A percentile compares a stretch with the other conserved stretches of the same genome.
Evolutionary conservation across 2,113 vertebrate genomes (phyloP).

Genomic region (Scalopus aquaticus): DNA sequence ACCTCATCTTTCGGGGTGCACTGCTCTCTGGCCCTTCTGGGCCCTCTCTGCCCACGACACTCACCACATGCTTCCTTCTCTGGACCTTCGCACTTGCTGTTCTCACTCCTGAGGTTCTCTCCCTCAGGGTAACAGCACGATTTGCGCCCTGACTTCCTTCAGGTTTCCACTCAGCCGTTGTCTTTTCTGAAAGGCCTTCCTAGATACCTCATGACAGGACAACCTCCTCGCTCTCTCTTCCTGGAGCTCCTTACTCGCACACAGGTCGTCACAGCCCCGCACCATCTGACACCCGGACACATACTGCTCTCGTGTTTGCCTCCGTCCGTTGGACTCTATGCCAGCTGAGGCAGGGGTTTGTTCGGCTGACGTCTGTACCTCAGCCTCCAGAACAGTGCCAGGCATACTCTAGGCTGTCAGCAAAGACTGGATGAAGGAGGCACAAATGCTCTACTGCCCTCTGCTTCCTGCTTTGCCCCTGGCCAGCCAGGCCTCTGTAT

Average conservation of each 20-base stretch:
- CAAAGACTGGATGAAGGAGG: background rate
- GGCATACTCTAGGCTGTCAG: background rate
- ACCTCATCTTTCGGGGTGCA: background rate
- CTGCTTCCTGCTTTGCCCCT: background rate
- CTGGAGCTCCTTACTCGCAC: background rate
- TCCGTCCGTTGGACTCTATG: background rate
- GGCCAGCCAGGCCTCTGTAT: background rate
- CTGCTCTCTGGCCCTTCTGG: no score
- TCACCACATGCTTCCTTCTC: background rate
- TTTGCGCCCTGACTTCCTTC: background rate
- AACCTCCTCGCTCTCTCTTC: background rate
- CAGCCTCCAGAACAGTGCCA: background rate
- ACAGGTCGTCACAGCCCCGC: background rate
- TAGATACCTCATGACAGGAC: background rate
- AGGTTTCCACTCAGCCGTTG: background rate
- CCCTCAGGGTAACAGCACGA: background rate
- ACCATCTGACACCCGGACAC: background rate
- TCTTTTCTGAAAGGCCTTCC: background rate
- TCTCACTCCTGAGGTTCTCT: background rate
- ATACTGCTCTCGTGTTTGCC: background rate
- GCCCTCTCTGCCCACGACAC: background rate
- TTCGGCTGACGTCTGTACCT: background rate
- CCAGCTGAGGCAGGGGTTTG: background rate
- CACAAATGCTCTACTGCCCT: background rate
- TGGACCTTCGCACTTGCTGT: background rate